Evolutionary conservation across 2,113 vertebrate species (phyloP), one percentile per base, ranked within the genome.

Genomic region (Malurus elegans): DNA sequence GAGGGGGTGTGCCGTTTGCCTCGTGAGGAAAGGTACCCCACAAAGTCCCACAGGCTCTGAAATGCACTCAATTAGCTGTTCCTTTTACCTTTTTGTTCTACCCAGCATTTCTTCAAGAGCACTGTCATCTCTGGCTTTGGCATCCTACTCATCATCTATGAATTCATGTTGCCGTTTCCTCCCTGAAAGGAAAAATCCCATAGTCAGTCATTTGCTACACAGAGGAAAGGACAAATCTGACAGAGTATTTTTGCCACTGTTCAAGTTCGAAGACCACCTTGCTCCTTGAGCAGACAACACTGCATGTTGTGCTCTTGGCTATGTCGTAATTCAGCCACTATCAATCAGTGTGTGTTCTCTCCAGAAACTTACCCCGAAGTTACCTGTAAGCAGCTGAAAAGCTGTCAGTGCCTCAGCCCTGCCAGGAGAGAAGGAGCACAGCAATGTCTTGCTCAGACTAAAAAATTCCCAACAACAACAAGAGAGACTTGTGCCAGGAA

Each of bases 111-210:
- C 94, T 96, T 96, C 96, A 97, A 92, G 92, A 96, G 93, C 93
- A 94, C 95, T 94, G 94, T 96, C 95, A 97, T 96, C 93, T 97
- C 96, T 96, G 96, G 94, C 90, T 97, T 97, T 95, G 95, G 94
- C 96, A 96, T 96, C 94, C 96, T 97, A 97, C 92, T 93, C 95
- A 93, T 93, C 88, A 95, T 93, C 88, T 95, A 95, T 50, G 90
- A 95, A 95, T 89, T 94, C 92, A 95, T 95, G 88, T 89, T 95
- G 94, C 90, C 50, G 62, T 85, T 97, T 96, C 94, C 75, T 93
- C 75, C 92, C 92, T 96, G 94, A 80, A 96, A 96, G 75, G 92
- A 96, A 95, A 97, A 86, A 92, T 94, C 84, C 94, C 92, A 74
- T 32, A 16, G 79, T 96, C 90, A 96, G 58, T 96, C 48, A 93